phyloP scores from a whole-genome alignment of 2,888 invertebrate species.

The Fragum whitleyi region DNA sequence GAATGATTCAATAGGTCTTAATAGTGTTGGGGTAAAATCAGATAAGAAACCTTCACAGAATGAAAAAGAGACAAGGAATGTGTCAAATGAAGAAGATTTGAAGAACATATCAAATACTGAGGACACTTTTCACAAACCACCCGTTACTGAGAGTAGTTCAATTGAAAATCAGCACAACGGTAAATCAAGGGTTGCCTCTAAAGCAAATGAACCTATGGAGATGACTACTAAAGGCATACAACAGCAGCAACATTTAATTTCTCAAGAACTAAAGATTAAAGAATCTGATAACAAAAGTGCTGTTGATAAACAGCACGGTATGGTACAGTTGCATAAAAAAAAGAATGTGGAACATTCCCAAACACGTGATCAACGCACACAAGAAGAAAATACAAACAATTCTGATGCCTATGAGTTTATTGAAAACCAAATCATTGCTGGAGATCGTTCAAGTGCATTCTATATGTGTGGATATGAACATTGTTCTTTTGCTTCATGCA shows the following conservation, averaged over 20 bases:
- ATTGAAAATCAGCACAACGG: not conserved
- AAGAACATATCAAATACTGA: not conserved
- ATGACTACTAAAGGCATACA: too few relatives aligned
- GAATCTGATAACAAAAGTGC: not conserved
- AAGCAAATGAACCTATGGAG: too few relatives aligned
- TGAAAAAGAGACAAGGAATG: not conserved
- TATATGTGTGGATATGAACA: conserved; percentile 77
- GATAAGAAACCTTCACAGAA: not conserved
- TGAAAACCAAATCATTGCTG: not conserved
- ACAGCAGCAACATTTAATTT: too few relatives aligned
- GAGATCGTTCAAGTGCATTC: conserved; percentile 53
- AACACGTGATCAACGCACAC: not conserved
- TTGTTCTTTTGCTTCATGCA: conserved; percentile 73
- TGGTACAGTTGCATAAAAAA: not conserved
- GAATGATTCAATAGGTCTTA: not conserved
- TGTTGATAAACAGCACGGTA: not conserved
- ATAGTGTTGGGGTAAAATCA: not conserved
- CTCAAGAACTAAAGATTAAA: too few relatives aligned
- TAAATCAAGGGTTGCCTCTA: not conserved
- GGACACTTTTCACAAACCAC: not conserved
- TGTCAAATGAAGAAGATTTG: not conserved
- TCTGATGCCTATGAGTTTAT: not conserved
- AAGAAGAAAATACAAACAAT: not conserved
- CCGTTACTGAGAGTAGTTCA: not conserved
- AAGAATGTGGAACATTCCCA: not conserved